phyloP scores from a whole-genome alignment of 1,140 invertebrate genomes.

The Ostrea edulis region DNA sequence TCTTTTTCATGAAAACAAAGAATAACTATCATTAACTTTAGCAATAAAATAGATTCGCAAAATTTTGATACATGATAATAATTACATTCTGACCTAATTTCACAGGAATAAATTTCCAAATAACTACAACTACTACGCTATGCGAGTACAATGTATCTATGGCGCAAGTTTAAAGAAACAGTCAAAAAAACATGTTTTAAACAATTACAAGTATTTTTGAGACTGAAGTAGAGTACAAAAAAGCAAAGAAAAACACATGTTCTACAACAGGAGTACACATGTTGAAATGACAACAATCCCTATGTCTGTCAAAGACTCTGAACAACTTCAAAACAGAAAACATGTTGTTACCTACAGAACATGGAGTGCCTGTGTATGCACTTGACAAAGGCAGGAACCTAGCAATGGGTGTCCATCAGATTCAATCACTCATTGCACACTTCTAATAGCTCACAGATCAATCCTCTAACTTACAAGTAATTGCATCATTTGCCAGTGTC shows the following conservation, averaged over 20 bases:
- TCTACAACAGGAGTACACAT: not conserved
- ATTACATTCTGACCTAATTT: too few relatives aligned
- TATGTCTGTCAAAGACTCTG: not conserved
- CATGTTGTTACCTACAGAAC: not conserved
- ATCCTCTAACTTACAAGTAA: not conserved
- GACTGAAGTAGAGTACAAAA: not conserved
- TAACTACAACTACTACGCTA: too few relatives aligned
- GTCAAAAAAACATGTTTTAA: not conserved
- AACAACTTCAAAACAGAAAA: slow-evolving; percentile 12
- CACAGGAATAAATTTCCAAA: too few relatives aligned
- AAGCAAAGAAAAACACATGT: not conserved
- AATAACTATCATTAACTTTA: too few relatives aligned
- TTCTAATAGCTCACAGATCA: not conserved
- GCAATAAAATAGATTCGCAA: too few relatives aligned
- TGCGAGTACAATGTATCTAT: not conserved
- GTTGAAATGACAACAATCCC: not conserved
- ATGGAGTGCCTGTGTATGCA: not conserved
- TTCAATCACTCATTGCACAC: slow-evolving; percentile 8
- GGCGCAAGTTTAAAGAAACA: not conserved
- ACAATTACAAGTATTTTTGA: not conserved
- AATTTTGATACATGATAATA: too few relatives aligned
- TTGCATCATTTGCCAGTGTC: slow-evolving; percentile 3
- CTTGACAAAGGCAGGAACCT: not conserved
- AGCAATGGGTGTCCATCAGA: not conserved
- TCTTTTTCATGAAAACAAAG: too few relatives aligned